Base-by-base conservation (phyloP, 2,113 vertebrate genomes). In the Notarius quadriscutis region DNA sequence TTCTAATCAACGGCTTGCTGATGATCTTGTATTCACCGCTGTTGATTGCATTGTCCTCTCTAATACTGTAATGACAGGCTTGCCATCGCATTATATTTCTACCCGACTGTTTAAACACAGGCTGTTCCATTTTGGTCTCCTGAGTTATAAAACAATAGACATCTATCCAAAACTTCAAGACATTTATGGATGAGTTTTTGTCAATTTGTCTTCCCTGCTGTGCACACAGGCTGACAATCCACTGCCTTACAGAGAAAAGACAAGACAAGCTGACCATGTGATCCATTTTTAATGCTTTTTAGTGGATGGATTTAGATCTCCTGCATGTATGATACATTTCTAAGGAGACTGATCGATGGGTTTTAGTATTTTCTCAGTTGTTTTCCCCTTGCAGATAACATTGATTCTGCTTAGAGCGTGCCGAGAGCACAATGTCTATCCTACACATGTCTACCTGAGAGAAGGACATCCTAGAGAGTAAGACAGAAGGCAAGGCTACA, bases 201-300 rank as follows among this genome's bases (percentile, higher is more conserved):
- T 55, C 27, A 15, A 17, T 74, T 41, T 27, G 41, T 72, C 41
- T 51, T 10, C 57, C 22, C 69, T 11, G 27, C 63, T 58, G 34
- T 14, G 57, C 15, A 5, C n/a, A 1, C 51, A 60, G 8, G 27
- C 87, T 63, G 87, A 17, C 34, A 72, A 69, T 84, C 51, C 82
- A 72, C 20, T 2, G 25, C 41, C 81, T 89, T 87, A 25, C 53
- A 84, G 77, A 18, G 71, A 69, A 58, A 67, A 71, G 50, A 81
- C 88, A 85, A 55, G 84, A 69, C 71, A 79, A 55, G 75, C 62
- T 62, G 77, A 20, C 82, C 62, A 86, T 89, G 81, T 87, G 78
- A 88, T 89, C 30, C 18, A 88, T 91, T 87, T 91, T 91, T 87
- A 90, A 91, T 79, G 50, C 51, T 11, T 80, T 91, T 91, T 87